Evolutionary conservation across 2,797 vertebrate species (phyloP), one percentile per base, ranked within the genome.

Genomic region (Lagodon rhomboides): DNA sequence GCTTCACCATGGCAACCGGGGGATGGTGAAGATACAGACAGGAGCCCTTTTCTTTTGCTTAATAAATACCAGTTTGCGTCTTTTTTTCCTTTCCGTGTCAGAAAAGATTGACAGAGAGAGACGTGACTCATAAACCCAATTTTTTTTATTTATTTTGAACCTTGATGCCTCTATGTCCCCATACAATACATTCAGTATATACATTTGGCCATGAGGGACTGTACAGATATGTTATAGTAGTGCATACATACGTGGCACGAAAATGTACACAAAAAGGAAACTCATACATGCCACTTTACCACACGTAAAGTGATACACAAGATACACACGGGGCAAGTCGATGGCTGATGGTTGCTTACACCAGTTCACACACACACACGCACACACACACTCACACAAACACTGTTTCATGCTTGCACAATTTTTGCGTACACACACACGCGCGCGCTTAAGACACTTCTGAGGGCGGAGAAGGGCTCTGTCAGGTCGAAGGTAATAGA

Each of bases 161-260:
- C 92, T 93, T 81, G 86, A 91, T 89, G 89, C 87, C 93, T 94
- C 93, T 76, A 90, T 67, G 86, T 93, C 94, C 93, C 93, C 93
- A 87, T 92, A 94, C 93, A 93, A 93, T 95, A 96, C 95, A 96
- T 96, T 96, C 95, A 96, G 89, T 95, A 96, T 95, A 91, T 95
- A 96, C 95, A 96, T 95, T 93, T 95, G 94, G 94, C 93, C 94
- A 93, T 90, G 89, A 92, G 93, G 93, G 91, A 93, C 93, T 93
- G 89, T 93, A 95, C 91, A 93, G 93, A 93, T 93, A 92, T 92
- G 93, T 94, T 89, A 83, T 86, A 92, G 89, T 95, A 95, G 94
- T 95, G 95, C 94, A 95, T 93, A 95, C 94, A 94, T 91, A 93
- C 65, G 76, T 90, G 91, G 84, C 87, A 92, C 77, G 38, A 86